These are phyloP conservation scores for Todiramphus chloris DNA, from an alignment of 2,113 vertebrate genomes.

Conservation along the genomic window DNA sequence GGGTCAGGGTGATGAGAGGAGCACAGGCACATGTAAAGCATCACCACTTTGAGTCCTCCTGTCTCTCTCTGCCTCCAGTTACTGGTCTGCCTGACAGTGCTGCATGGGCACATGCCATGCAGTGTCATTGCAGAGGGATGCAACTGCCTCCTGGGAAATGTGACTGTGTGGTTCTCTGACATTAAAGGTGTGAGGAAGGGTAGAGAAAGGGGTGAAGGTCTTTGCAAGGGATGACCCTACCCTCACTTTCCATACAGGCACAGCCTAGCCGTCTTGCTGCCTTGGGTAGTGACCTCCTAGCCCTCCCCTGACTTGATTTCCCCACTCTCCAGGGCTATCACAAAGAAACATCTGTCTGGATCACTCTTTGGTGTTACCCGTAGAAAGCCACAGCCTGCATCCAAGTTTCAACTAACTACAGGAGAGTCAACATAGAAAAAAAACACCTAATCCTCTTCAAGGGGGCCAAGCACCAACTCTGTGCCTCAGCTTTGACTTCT, in stretches of 20 bases:
- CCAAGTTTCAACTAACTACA: neutral
- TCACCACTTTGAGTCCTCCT: neutral
- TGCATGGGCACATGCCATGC: neutral
- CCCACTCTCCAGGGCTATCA: neutral
- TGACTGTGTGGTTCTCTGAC: neutral
- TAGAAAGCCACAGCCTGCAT: neutral
- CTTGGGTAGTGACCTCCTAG: neutral
- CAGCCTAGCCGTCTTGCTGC: neutral
- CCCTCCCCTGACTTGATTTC: neutral
- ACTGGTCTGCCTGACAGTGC: neutral
- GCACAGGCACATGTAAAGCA: neutral
- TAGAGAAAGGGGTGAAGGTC: neutral
- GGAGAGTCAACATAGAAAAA: fast-evolving
- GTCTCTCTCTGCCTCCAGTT: neutral
- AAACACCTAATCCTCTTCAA: fast-evolving
- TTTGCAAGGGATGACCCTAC: neutral
- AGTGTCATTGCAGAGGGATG: fast-evolving
- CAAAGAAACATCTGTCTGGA: neutral
- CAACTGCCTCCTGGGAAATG: neutral
- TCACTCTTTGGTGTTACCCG: neutral
- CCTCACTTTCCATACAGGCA: neutral
- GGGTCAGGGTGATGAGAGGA: neutral
- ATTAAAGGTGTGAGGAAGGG: neutral
- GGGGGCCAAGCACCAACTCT: neutral
- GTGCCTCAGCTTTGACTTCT: neutral